phyloP scores from a whole-genome alignment of 37 sponge, comb jelly and placozoan genomes.

The Eunapius fragilis region DNA sequence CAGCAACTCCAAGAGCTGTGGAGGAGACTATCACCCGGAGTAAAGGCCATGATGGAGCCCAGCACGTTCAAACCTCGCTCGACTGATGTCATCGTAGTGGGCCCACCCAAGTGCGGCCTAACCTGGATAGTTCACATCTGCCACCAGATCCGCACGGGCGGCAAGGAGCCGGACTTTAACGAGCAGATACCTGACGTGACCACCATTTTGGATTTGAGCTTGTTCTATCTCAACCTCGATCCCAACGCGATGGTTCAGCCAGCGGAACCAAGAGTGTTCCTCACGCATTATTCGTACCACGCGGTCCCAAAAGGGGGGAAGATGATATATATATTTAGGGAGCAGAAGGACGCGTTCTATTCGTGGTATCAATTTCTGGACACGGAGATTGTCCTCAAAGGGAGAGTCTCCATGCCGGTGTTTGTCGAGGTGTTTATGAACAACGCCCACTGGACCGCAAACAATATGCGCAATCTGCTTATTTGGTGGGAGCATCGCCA shows the following conservation, averaged over 20 bases:
- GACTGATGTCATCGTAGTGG: neutral
- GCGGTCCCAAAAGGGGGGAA: slow-evolving; percentile 10
- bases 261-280: neutral
- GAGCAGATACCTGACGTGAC: neutral
- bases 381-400: neutral
- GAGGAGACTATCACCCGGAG: neutral
- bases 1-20: neutral
- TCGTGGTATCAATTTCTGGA: slow-evolving; percentile 1
- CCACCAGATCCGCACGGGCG: neutral
- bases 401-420: neutral
- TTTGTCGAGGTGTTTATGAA: neutral
- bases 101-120: neutral
- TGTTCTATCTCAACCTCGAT: neutral
- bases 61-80: neutral
- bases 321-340: slow-evolving; percentile 6
- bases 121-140: neutral
- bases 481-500: slow-evolving; percentile 49
- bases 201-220: neutral
- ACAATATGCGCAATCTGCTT: neutral
- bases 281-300: slow-evolving; percentile 9
- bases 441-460: too few relatives aligned
- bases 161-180: neutral
- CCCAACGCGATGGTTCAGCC: neutral
- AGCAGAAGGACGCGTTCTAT: neutral
- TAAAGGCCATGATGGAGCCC: neutral